Evolutionary conservation across 2,888 invertebrate genomes (phyloP).

Genomic region (Patella ulyssiponensis): DNA sequence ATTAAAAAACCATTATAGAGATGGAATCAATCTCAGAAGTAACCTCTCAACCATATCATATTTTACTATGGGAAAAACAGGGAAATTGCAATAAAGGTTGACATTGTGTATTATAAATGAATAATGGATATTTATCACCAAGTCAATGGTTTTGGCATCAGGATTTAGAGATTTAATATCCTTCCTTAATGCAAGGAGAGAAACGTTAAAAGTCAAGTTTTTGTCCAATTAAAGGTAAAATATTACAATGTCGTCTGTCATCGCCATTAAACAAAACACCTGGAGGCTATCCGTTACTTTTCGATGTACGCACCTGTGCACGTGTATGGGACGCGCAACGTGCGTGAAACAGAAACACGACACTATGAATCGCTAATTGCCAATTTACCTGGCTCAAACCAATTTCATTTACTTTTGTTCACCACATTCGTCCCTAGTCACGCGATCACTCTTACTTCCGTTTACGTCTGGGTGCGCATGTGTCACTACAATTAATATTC

Average conservation of each 20-base stretch:
- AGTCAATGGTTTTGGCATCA: too few species aligned
- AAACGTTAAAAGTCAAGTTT: constrained; percentile 5
- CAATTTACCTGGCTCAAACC: constrained; percentile 9
- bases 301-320: constrained; percentile 6
- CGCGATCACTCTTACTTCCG: constrained; percentile 9
- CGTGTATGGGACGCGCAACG: background rate
- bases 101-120: too few species aligned
- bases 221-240: background rate
- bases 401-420: constrained; percentile 11
- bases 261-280: constrained; percentile 1
- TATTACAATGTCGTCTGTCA: background rate
- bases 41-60: too few species aligned
- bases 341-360: background rate
- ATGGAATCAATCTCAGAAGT: too few species aligned
- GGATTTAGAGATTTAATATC: too few species aligned
- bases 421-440: background rate
- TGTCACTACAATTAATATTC: constrained; percentile 8
- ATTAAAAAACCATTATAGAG: too few species aligned
- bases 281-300: background rate
- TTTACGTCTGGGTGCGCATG: constrained; percentile 5
- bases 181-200: background rate
- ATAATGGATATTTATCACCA: too few species aligned
- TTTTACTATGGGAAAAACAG: too few species aligned
- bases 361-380: background rate
- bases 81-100: too few species aligned